Base-by-base conservation (phyloP, 92 coral and sea anemone species). In the Nematostella vectensis region DNA sequence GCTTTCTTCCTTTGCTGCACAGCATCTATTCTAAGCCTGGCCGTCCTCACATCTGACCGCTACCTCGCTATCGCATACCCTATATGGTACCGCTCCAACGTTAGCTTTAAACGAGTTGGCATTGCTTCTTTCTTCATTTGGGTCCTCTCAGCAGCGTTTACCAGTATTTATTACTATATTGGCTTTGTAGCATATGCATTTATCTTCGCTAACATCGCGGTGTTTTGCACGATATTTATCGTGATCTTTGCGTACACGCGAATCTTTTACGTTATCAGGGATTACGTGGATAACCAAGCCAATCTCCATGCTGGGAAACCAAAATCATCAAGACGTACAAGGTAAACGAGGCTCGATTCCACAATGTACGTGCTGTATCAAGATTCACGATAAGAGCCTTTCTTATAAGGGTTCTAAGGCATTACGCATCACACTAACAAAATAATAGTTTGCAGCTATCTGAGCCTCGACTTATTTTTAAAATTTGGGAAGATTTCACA, bases 171-270 rank as follows among this genome's bases (percentile, higher is more conserved):
- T 67, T 77, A 70, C 25, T 50, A 38, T 19, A 69, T 77, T 30
- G 83, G 83, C 28, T 77, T 77, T 20, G 78, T 77, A 19, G 13
- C 74, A 10, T 77, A 77, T 27, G 78, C 80, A 11, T 77, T 77
- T 58, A 69, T 72, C 30, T 63, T 77, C 48, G 83, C 83, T 37
- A 83, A 83, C 62, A 80, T 80, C 22, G 58, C 91, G 38, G 69
- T 83, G 50, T 74, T 83, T 53, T 58, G 75, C 51, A 79, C 91
- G 56, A 57, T 83, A 42, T 67, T 75, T 44, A 71, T 83, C 23
- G 70, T 83, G 70, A 28, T 83, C 16, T 83, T 83, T 54, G 76
- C 81, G 0, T 83, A 78, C 53, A 77, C 73, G 50, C 80, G 85
- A 11, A 80, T 83, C 53, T 80, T 78, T 38, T 85, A 50, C 23